Conservation (phyloP, 1,140 invertebrate genomes). For the Drosophila baimaii region DNA sequence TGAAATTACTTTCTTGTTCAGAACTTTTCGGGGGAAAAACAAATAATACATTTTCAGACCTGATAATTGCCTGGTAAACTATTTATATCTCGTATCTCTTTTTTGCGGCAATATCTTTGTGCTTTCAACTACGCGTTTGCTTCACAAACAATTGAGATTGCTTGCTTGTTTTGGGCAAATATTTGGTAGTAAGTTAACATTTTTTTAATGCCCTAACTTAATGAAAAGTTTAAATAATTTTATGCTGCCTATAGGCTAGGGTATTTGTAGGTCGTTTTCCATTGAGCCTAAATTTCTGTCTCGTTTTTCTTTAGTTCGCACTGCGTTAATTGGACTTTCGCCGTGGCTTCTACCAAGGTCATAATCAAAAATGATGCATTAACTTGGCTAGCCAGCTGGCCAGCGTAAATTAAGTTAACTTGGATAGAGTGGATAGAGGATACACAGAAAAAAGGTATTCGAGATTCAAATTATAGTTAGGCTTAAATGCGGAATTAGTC, state of each 20-base stretch:
- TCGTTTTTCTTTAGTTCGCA: slow-evolving; percentile 37
- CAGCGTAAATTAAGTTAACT: slow-evolving; percentile 20
- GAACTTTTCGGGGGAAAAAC: slow-evolving; percentile 11
- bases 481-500: background rate
- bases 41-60: slow-evolving; percentile 1
- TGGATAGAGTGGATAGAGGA: background rate
- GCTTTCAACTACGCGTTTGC: slow-evolving; percentile 26
- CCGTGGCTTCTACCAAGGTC: slow-evolving; percentile 54
- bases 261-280: slow-evolving; percentile 4
- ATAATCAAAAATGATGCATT: slow-evolving; percentile 32
- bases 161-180: slow-evolving; percentile 35
- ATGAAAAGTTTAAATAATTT: background rate
- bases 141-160: slow-evolving; percentile 35
- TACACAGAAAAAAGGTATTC: slow-evolving; percentile 10
- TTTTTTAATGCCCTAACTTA: slow-evolving; percentile 16
- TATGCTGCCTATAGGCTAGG: background rate
- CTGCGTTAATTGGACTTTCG: slow-evolving; percentile 50
- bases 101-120: slow-evolving; percentile 42
- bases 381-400: slow-evolving; percentile 37
- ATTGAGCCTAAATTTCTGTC: background rate
- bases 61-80: slow-evolving; percentile 44
- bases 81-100: slow-evolving; percentile 43
- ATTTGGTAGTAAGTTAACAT: too few relatives aligned
- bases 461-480: too few relatives aligned
- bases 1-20: slow-evolving; percentile 19